Base-by-base conservation (phyloP, 2,113 vertebrate species). In the Xiphophorus hellerii region DNA sequence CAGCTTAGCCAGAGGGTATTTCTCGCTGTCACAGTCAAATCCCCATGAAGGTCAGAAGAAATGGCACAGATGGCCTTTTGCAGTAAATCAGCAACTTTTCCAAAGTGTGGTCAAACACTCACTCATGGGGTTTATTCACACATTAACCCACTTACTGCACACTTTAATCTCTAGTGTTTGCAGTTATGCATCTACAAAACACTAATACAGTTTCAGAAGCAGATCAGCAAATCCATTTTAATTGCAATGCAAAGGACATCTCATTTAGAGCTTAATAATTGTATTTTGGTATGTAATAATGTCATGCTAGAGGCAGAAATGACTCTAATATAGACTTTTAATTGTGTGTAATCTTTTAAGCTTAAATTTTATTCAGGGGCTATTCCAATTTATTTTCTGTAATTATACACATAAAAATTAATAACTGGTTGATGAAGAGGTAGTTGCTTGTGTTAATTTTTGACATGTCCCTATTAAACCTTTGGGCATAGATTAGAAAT, bases 71-170 rank as follows among this genome's bases (percentile, higher is more conserved):
- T 92, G 91, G 91, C 85, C 79, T 90, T 91, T 93, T 90, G 80
- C 83, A 90, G 86, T 70, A 93, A 92, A 90, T 94, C 93, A 93
- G 89, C 93, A 92, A 86, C 86, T 93, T 92, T 88, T 82, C 48
- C 65, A 86, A 89, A 88, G 73, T 82, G 84, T 84, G 87, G 77
- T 88, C 87, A 88, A 88, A 87, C 72, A 85, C 68, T 83, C 81
- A 74, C 85, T 88, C 84, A 72, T 81, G 74, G 78, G 87, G 74
- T 87, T 80, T 83, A 80, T 88, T 87, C 87, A 78, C 85, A 90
- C 62, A 79, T 70, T 71, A 83, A 85, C 85, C 84, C 76, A 78
- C 64, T 87, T 76, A 30, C 31, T 73, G n/a, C 42, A 33, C 58
- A 68, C 70, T 71, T 71, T 81, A 37, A 77, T 82, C 64, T 67